Conservation (phyloP, 1,140 invertebrate genomes). For the Leptoteleia sp. region DNA sequence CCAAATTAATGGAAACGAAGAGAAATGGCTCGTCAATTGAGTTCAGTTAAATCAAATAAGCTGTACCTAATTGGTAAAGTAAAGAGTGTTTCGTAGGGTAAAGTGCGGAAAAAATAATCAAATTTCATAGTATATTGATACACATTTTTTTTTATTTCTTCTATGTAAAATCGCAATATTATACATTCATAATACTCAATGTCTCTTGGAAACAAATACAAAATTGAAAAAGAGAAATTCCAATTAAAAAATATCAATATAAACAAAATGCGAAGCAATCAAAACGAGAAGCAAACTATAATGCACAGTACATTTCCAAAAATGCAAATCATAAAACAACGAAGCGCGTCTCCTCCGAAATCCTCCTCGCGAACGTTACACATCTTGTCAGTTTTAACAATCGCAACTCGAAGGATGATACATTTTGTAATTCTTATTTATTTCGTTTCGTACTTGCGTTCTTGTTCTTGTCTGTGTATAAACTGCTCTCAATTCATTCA, state of each 20-base stretch:
- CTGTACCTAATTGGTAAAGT: background rate
- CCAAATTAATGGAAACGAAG: constrained; percentile 59
- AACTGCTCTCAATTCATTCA: constrained; percentile 64
- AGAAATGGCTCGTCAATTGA: constrained; percentile 20
- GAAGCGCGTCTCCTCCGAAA: constrained; percentile 64
- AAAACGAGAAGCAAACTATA: constrained; percentile 65
- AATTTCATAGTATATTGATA: constrained; percentile 55
- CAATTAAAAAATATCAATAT: constrained; percentile 64
- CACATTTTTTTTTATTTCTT: constrained; percentile 67
- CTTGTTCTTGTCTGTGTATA: constrained; percentile 56
- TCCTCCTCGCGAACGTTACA: constrained; percentile 20
- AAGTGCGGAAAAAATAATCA: constrained; percentile 52
- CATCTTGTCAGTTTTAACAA: constrained; percentile 26
- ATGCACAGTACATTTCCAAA: constrained; percentile 64
- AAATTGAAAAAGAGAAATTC: constrained; percentile 64
- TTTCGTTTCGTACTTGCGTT: constrained; percentile 28
- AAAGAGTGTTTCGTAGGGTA: constrained; percentile 33
- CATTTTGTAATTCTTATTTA: constrained; percentile 13
- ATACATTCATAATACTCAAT: constrained; percentile 69
- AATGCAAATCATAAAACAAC: constrained; percentile 63
- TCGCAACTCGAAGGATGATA: constrained; percentile 41
- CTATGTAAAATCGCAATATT: constrained; percentile 70
- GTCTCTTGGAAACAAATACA: constrained; percentile 67
- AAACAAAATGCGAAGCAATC: constrained; percentile 66
- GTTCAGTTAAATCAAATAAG: constrained; percentile 9